Conservation (phyloP, 2,888 invertebrate species). For the Notodromas monacha region DNA sequence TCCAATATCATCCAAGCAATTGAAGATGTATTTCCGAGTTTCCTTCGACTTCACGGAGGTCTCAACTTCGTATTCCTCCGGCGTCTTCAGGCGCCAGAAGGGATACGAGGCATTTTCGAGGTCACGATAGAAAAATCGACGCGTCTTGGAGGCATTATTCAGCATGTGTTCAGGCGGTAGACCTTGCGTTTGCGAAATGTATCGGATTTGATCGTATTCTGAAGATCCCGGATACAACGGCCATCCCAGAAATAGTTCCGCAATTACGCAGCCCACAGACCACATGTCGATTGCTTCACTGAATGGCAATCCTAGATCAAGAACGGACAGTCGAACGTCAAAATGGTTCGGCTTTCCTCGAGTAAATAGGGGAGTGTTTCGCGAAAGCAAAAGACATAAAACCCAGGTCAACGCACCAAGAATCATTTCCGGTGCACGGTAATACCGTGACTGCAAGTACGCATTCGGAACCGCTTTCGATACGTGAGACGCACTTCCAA, state of each 20-base stretch:
- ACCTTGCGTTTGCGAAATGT: conserved; percentile 87
- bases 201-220: conserved; percentile 92
- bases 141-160: conserved; percentile 80
- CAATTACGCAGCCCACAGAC: conserved; percentile 96
- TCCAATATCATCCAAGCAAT: conserved; percentile 87
- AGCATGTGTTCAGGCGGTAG: conserved; percentile 93
- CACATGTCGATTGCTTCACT: conserved; percentile 99
- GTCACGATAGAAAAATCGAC: conserved; percentile 89
- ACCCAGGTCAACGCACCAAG: conserved; percentile 31
- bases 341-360: too few species aligned
- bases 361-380: too few species aligned
- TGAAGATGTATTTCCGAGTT: conserved; percentile 95
- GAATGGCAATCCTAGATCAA: conserved; percentile 73
- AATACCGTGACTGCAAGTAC: conserved; percentile 92
- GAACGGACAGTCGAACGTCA: too few species aligned
- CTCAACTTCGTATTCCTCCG: conserved; percentile 90
- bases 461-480: conserved; percentile 99
- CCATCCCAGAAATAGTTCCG: conserved; percentile 96
- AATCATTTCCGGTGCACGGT: conserved; percentile 87
- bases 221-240: conserved; percentile 95
- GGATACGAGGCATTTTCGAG: conserved; percentile 44
- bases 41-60: conserved; percentile 96
- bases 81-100: conserved; percentile 35
- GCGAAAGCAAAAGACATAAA: too few species aligned
- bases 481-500: conserved; percentile 94